phyloP scores from a whole-genome alignment of 1,140 invertebrate species.

The Patella vulgata region DNA sequence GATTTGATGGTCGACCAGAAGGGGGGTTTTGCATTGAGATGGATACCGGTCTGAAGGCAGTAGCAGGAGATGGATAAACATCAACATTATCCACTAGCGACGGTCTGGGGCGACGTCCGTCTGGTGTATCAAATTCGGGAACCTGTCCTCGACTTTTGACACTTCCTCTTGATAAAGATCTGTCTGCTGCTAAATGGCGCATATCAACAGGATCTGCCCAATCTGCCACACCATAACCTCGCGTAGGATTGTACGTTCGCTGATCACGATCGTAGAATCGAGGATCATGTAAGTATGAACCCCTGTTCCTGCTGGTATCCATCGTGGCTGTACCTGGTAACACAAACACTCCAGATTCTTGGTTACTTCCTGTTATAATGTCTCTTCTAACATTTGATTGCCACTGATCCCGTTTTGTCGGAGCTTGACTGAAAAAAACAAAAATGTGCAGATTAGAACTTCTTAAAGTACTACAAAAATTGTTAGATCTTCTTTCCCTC shows the following conservation, averaged over 20 bases:
- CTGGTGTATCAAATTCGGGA: background rate
- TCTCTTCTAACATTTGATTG: slow-evolving; percentile 49
- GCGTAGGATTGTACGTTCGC: slow-evolving; percentile 4
- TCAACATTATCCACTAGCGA: too few relatives aligned
- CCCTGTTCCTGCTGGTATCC: slow-evolving; percentile 19
- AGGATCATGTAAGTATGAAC: background rate
- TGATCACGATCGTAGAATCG: slow-evolving; percentile 13
- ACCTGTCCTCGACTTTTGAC: background rate
- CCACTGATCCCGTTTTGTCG: slow-evolving; percentile 54
- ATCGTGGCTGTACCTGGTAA: slow-evolving; percentile 40
- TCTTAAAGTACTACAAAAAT: too few relatives aligned
- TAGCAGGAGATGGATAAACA: too few relatives aligned
- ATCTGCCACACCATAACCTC: too few relatives aligned
- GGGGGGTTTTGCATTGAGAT: too few relatives aligned
- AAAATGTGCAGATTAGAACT: slow-evolving; percentile 6
- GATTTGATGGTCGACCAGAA: background rate
- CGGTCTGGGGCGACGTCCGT: background rate
- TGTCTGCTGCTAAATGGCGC: too few relatives aligned
- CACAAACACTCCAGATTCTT: slow-evolving; percentile 41
- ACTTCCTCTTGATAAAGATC: too few relatives aligned
- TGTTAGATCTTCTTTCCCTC: too few relatives aligned
- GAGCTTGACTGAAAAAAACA: slow-evolving; percentile 44
- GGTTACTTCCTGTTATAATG: slow-evolving; percentile 40
- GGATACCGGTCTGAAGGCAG: too few relatives aligned
- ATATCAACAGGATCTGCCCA: too few relatives aligned